Conservation (phyloP, 2,797 vertebrate genomes). For the Cyclopterus lumpus region DNA sequence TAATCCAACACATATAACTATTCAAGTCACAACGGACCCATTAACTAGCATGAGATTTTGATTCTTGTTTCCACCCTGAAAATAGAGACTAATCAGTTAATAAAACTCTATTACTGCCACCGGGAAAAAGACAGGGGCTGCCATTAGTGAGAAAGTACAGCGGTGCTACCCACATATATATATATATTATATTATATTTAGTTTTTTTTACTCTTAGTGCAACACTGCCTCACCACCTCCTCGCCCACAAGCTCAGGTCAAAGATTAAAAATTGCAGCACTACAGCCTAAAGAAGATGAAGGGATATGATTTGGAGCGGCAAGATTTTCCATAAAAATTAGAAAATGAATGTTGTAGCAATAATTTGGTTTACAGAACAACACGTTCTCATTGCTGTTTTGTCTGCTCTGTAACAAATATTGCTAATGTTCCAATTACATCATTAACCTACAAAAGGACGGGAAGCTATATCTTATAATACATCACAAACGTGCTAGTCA, state of each 20-base stretch:
- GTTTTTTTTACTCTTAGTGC: constrained; percentile 7
- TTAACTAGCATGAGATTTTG: constrained; percentile 75
- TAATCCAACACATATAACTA: constrained; percentile 93
- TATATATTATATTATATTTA: neutral
- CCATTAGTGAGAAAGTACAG: constrained; percentile 68
- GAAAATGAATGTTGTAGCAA: too few relatives aligned
- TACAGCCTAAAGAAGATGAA: constrained; percentile 27
- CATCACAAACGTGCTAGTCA: neutral
- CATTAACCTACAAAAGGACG: neutral
- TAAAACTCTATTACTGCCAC: constrained; percentile 75
- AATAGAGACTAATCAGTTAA: constrained; percentile 89
- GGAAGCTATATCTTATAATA: neutral
- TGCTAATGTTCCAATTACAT: neutral
- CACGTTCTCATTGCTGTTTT: neutral
- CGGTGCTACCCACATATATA: constrained; percentile 19
- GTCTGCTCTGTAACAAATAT: neutral
- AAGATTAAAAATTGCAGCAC: constrained; percentile 61
- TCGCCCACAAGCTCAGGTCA: constrained; percentile 58
- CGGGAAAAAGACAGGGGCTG: constrained; percentile 54
- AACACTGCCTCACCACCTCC: constrained; percentile 37
- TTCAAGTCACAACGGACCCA: constrained; percentile 89
- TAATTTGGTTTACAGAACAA: too few relatives aligned
- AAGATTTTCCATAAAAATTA: constrained; percentile 49
- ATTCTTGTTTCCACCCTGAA: constrained; percentile 87
- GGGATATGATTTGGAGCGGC: constrained; percentile 37